These are phyloP conservation scores for Acrocephalus scirpaceus DNA, from an alignment of 2,797 vertebrate genomes.

Conservation along the genomic window DNA sequence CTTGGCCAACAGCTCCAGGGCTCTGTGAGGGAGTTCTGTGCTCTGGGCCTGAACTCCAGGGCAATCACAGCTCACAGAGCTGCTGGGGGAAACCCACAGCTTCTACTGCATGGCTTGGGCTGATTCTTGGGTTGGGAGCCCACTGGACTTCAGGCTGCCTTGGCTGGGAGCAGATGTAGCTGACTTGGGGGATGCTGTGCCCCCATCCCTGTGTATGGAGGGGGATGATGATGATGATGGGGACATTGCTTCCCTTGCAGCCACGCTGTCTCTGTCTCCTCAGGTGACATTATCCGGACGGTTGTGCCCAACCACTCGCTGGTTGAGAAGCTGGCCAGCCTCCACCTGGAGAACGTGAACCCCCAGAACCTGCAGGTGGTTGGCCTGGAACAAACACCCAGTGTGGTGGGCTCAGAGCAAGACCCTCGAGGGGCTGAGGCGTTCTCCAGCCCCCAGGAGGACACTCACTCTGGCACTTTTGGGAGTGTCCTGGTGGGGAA, in stretches of 20 bases:
- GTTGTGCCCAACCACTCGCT: conserved; percentile 89
- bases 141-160: background rate
- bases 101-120: background rate
- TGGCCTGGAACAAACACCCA: conserved; percentile 4
- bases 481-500: conserved; percentile 95
- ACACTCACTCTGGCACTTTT: conserved; percentile 88
- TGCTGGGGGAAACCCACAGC: background rate
- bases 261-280: background rate
- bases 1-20: background rate
- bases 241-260: background rate
- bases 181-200: background rate
- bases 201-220: background rate
- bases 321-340: conserved; percentile 88
- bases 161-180: background rate
- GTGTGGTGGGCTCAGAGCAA: background rate
- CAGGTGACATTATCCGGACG: conserved; percentile 88
- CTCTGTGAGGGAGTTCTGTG: background rate
- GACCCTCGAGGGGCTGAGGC: conserved; percentile 52
- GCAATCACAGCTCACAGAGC: background rate
- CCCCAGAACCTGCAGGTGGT: conserved; percentile 65
- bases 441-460: conserved; percentile 75
- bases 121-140: background rate
- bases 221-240: background rate
- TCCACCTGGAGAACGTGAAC: conserved; percentile 86
- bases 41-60: background rate